These are phyloP conservation scores for Sarcophaga caerulescens DNA, from an alignment of 2,888 invertebrate genomes.

Conservation along the genomic window DNA sequence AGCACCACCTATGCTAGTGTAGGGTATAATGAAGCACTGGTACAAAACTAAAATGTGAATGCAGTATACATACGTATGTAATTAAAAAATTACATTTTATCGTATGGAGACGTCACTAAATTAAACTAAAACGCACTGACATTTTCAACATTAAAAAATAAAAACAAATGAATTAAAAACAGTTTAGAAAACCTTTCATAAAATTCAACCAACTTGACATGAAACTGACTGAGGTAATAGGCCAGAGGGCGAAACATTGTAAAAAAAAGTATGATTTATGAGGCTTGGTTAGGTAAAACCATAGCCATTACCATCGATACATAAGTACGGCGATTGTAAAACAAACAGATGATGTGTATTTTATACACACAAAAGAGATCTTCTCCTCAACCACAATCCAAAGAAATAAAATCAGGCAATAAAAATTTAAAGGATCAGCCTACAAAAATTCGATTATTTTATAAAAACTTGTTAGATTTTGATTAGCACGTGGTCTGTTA, in stretches of 20 bases:
- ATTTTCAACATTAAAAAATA: slow-evolving; percentile 30
- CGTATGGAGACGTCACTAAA: slow-evolving; percentile 52
- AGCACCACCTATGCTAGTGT: not conserved
- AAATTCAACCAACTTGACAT: not conserved
- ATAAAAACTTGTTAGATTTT: slow-evolving; percentile 32
- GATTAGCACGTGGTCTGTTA: slow-evolving; percentile 54
- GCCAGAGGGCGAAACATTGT: not conserved
- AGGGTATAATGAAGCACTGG: not conserved
- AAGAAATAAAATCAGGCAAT: not conserved
- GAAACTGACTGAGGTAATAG: not conserved
- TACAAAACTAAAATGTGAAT: slow-evolving; percentile 37
- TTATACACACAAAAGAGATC: not conserved
- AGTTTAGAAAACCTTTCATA: not conserved
- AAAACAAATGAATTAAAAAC: not conserved
- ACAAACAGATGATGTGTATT: slow-evolving; percentile 27
- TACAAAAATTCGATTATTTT: not conserved
- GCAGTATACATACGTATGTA: slow-evolving; percentile 48
- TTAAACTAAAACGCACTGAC: slow-evolving; percentile 44
- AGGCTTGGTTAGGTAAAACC: not conserved
- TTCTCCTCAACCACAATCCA: slow-evolving; percentile 13
- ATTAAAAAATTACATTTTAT: slow-evolving; percentile 60
- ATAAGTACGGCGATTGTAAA: not conserved
- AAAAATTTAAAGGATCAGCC: not conserved
- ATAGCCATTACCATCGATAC: not conserved
- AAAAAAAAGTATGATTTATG: slow-evolving; percentile 35